Base-by-base conservation (phyloP, 2,113 vertebrate species). In the Panthera tigris region DNA sequence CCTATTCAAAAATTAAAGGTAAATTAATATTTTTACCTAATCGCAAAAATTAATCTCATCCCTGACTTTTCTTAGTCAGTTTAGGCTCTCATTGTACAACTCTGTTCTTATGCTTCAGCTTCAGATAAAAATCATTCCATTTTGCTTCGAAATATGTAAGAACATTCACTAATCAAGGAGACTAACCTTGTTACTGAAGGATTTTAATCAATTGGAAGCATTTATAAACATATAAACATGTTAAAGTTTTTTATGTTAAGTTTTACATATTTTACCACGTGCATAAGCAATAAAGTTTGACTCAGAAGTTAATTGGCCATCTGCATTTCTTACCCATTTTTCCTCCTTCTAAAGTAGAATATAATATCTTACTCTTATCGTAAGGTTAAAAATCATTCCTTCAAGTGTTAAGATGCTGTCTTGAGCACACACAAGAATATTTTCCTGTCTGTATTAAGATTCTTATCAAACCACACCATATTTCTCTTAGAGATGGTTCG, bases 141-240 rank as follows among this genome's bases (percentile, higher is more conserved):
- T 76, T 36, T 39, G 50, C 89, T 95, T 92, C 89, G 74, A 98
- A 93, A 93, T 39, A 78, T 92, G 52, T 14, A 14, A 84, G 63
- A 90, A 88, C 48, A 83, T 66, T 93, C 89, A 66, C 76, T 78
- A 81, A 94, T 97, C 93, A 80, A 36, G 1, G 66, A 96, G 81
- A 68, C 96, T 83, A 95, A 94, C 71, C 92, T 76, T 55, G 50
- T 94, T 92, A 61, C 66, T 74, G 68, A 95, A 76, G 91, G 87
- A 88, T 97, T 98, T 96, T 83, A 98, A 97, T 95, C 5, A 65
- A 78, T 50, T 91, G 94, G 63, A 66, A 93, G 79, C 1, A 29
- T 89, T 91, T n/a, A 39, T 21, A 81, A 83, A 48, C 65, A 3
- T 97, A 78, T 74, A 94, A 84, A 91, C 55, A 79, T 12, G 0